Conservation (phyloP, 1,140 invertebrate genomes). For the Lanistes nyassanus region DNA sequence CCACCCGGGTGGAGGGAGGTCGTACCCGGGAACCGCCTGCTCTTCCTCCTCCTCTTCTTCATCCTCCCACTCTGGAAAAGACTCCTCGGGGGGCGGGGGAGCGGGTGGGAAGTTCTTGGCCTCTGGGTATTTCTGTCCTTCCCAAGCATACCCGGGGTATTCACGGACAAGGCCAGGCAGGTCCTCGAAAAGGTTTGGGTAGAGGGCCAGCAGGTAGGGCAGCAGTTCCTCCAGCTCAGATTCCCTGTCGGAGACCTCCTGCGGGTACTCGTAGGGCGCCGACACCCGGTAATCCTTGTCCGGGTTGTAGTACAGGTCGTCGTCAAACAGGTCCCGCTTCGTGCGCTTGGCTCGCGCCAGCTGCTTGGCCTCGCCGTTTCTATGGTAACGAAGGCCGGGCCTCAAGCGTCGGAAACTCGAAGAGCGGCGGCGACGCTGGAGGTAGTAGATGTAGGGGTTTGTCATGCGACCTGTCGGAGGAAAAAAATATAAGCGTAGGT, state of each 20-base stretch:
- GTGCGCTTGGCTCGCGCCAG: conserved; percentile 26
- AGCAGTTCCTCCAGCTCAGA: conserved; percentile 15
- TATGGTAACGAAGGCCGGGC: neutral
- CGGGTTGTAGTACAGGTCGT: conserved; percentile 22
- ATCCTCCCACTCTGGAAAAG: neutral
- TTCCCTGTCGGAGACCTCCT: neutral
- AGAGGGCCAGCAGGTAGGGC: conserved; percentile 18
- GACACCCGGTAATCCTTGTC: neutral
- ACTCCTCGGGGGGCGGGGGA: conserved; percentile 5
- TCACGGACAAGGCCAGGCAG: neutral
- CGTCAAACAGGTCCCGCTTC: conserved; percentile 35
- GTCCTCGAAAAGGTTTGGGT: conserved; percentile 15
- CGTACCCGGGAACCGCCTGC: neutral
- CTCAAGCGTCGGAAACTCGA: neutral
- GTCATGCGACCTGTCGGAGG: neutral
- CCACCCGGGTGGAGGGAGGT: conserved; percentile 1
- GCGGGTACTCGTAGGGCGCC: conserved; percentile 1
- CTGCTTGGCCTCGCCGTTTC: neutral
- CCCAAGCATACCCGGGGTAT: conserved; percentile 6
- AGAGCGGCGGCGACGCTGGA: conserved; percentile 19
- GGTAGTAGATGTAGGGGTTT: conserved; percentile 4
- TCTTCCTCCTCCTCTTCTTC: conserved; percentile 3
- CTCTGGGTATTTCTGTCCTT: neutral
- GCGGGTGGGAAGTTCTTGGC: neutral
- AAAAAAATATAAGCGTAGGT: too few species aligned